Percentiles rank a stretch among this genome's conserved stretches.
Evolutionary conservation across 2,797 vertebrate genomes (phyloP).

Genomic region (Cichlasoma orientale): DNA sequence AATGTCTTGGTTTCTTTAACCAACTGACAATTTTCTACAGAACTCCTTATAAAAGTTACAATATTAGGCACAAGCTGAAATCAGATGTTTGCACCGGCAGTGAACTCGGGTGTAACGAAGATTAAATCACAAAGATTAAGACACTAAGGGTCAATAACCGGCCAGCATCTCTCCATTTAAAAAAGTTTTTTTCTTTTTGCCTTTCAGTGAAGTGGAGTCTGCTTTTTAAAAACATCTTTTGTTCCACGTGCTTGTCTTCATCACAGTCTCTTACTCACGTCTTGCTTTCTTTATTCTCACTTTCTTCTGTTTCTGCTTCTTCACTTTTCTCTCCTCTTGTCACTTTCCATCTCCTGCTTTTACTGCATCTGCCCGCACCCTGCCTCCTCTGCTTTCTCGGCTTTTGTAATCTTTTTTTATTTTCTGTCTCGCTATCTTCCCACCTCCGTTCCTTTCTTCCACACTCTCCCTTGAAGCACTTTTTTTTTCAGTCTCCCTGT

Average conservation of each 20-base stretch:
- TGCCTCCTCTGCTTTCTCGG: background rate
- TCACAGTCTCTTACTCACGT: slow-evolving; percentile 34
- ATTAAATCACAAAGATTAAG: background rate
- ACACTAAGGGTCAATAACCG: background rate
- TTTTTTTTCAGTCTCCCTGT: slow-evolving; percentile 29
- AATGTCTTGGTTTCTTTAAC: background rate
- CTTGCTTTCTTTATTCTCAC: slow-evolving; percentile 9
- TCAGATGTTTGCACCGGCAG: background rate
- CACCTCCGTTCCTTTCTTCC: slow-evolving; percentile 27
- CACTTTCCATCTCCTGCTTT: slow-evolving; percentile 3
- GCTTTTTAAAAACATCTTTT: background rate
- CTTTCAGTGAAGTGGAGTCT: background rate
- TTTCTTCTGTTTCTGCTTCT: background rate
- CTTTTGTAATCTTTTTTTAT: background rate
- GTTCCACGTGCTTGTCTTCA: background rate
- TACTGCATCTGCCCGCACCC: background rate
- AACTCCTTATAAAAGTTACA: background rate
- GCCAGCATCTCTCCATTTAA: background rate
- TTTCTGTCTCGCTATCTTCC: slow-evolving; percentile 22
- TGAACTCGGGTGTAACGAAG: background rate
- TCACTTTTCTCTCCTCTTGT: background rate
- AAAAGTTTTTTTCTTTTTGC: background rate
- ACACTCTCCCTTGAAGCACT: slow-evolving; percentile 24
- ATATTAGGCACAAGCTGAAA: background rate
- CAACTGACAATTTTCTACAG: background rate